Evolutionary conservation across 2,888 invertebrate species (phyloP).

Genomic region (Euphydryas editha): DNA sequence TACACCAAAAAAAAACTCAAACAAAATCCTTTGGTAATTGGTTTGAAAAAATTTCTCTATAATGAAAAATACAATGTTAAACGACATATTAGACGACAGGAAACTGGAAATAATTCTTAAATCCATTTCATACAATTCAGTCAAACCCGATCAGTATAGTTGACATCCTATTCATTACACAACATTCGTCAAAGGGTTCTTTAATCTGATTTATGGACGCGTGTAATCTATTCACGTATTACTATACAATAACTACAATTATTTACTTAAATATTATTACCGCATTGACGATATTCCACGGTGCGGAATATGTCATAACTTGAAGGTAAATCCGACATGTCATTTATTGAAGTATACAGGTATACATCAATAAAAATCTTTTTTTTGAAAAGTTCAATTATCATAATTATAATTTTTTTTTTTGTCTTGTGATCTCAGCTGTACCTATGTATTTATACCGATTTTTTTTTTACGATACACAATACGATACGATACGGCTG

Average conservation of each 20-base stretch:
- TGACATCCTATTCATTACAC: background rate
- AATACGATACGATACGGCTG: no score
- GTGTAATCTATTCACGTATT: conserved; percentile 23
- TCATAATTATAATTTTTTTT: no score
- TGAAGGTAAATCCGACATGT: background rate
- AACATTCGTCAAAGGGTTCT: conserved; percentile 26
- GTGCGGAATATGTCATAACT: conserved; percentile 3
- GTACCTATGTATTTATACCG: no score
- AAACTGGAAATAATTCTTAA: background rate
- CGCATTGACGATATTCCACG: background rate
- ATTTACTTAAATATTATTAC: background rate
- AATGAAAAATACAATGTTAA: no score
- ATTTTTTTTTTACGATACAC: no score
- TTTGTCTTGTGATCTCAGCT: no score
- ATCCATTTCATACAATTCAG: background rate
- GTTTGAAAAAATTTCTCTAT: no score
- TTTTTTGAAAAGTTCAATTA: no score
- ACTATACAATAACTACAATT: conserved; percentile 18
- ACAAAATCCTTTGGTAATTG: no score
- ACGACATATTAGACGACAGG: background rate
- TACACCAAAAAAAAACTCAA: no score
- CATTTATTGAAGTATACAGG: no score
- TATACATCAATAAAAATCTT: no score
- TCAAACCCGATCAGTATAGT: conserved; percentile 4
- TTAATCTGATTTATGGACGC: conserved; percentile 15